These are phyloP conservation scores for Monopterus albus DNA, from an alignment of 2,113 vertebrate genomes.

Conservation along the genomic window DNA sequence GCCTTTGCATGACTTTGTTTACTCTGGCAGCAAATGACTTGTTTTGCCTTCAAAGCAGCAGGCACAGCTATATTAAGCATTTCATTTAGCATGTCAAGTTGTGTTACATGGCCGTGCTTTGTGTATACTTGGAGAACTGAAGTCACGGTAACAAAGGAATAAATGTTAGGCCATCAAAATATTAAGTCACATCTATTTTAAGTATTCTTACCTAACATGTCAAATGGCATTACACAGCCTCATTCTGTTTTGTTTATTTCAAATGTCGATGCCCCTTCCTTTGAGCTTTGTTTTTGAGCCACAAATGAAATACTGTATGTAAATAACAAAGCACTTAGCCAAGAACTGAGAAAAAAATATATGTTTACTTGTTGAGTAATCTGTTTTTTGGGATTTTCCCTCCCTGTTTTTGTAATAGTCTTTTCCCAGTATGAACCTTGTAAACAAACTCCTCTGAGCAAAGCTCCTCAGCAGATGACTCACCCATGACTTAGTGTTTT, in stretches of 20 bases:
- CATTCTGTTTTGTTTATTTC: conserved; percentile 35
- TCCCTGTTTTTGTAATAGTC: conserved; percentile 4
- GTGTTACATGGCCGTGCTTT: conserved; percentile 56
- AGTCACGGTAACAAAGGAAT: conserved; percentile 45
- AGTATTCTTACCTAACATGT: conserved; percentile 44
- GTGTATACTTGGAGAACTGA: conserved; percentile 38
- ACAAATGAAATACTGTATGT: conserved; percentile 33
- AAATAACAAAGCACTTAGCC: conserved; percentile 27
- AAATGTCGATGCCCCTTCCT: conserved; percentile 37
- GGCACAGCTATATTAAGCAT: conserved; percentile 61
- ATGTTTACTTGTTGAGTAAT: conserved; percentile 11
- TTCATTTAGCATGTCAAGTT: conserved; percentile 72
- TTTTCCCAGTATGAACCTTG: background rate
- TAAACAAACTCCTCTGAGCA: conserved; percentile 33
- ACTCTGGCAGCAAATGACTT: conserved; percentile 52
- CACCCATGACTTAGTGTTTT: conserved; percentile 20
- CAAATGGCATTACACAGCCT: conserved; percentile 39
- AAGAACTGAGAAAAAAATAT: background rate
- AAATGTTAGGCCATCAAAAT: conserved; percentile 61
- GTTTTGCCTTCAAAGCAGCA: conserved; percentile 53
- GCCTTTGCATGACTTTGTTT: conserved; percentile 64
- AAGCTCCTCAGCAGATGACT: conserved; percentile 1
- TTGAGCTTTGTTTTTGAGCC: conserved; percentile 31
- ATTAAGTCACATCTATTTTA: conserved; percentile 52
- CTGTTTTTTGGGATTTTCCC: conserved; percentile 10